A percentile compares a stretch with the other conserved stretches of the same genome.
Evolutionary conservation across 2,888 invertebrate species (phyloP).

Genomic region (Synergus japonicus): DNA sequence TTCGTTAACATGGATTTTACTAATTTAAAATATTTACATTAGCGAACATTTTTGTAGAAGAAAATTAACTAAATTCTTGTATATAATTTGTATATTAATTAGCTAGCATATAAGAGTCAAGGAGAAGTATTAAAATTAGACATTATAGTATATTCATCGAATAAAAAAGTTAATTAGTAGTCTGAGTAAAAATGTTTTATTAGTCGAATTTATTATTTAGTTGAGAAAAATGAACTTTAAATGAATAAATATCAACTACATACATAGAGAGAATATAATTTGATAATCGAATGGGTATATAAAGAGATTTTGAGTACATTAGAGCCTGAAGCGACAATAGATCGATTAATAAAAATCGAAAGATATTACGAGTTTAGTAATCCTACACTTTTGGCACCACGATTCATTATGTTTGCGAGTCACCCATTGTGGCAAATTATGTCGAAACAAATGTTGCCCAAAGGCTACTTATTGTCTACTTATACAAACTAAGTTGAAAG

Average conservation of each 20-base stretch:
- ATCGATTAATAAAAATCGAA: constrained; percentile 13
- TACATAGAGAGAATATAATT: neutral
- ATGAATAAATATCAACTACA: neutral
- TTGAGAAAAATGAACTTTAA: neutral
- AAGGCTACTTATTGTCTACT: constrained; percentile 67
- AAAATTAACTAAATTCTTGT: neutral
- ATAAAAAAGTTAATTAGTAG: neutral
- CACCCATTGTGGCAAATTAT: constrained; percentile 67
- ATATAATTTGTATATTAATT: neutral
- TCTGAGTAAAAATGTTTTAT: neutral
- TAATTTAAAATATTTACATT: constrained; percentile 12
- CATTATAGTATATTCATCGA: neutral
- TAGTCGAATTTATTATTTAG: neutral
- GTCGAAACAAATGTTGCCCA: constrained; percentile 64
- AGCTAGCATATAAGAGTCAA: neutral
- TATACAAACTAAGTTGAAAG: constrained; percentile 43
- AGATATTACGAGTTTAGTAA: neutral
- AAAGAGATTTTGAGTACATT: neutral
- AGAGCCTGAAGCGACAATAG: neutral
- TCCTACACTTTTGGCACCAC: constrained; percentile 29
- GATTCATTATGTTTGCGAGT: constrained; percentile 64
- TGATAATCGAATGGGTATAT: no score
- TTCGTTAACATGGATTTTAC: constrained; percentile 3
- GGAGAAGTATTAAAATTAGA: neutral
- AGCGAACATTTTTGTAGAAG: neutral